A percentile compares a stretch with the other conserved stretches of the same genome.
Conservation (phyloP, 2,797 vertebrate genomes). For the Parauchenoglanis ngamensis region DNA sequence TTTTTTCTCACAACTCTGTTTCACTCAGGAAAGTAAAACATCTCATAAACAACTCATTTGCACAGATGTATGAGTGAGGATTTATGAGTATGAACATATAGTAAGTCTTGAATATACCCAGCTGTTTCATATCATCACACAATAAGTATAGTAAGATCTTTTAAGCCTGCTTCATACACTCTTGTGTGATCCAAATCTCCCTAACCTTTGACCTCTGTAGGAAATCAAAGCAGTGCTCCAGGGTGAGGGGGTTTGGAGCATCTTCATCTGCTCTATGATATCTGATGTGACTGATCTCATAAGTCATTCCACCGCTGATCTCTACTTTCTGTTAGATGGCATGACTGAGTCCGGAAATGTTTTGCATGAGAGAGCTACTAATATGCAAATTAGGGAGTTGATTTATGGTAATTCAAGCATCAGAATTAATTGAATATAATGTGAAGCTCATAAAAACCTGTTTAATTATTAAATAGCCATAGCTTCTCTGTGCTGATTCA, state of each 20-base stretch:
- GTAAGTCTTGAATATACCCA: constrained; percentile 71
- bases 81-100: constrained; percentile 57
- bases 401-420: constrained; percentile 26
- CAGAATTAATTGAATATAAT: constrained; percentile 14
- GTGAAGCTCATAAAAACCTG: constrained; percentile 15
- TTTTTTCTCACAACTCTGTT: background rate
- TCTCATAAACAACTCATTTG: constrained; percentile 23
- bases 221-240: constrained; percentile 60
- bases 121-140: constrained; percentile 77
- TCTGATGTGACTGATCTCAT: constrained; percentile 59
- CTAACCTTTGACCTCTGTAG: constrained; percentile 68
- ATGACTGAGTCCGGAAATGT: constrained; percentile 47
- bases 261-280: constrained; percentile 56
- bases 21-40: constrained; percentile 14
- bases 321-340: constrained; percentile 49
- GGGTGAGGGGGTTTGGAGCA: constrained; percentile 54
- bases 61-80: constrained; percentile 47
- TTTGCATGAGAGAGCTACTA: constrained; percentile 37
- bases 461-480: constrained; percentile 39
- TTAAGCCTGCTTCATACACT: constrained; percentile 69
- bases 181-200: constrained; percentile 67
- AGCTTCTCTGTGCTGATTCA: constrained; percentile 27
- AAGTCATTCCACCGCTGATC: constrained; percentile 51
- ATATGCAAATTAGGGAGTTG: constrained; percentile 10
- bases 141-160: constrained; percentile 76